Percentiles rank a stretch among this genome's conserved stretches.
Conservation (phyloP, 2,113 vertebrate genomes). For the Okapia johnstoni region DNA sequence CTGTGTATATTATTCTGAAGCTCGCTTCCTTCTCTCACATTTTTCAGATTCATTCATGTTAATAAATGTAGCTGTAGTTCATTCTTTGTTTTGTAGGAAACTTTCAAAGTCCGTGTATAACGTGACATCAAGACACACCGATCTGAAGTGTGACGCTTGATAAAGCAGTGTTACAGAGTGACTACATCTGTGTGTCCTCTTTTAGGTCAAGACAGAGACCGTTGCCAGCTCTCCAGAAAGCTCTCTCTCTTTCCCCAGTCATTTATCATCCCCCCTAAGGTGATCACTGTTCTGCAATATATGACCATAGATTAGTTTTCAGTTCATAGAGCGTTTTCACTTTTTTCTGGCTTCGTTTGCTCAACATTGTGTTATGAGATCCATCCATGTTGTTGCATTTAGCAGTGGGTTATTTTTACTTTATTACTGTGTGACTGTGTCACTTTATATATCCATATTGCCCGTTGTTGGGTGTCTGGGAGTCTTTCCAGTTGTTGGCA, state of each 20-base stretch:
- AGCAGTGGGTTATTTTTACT: not conserved
- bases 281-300: not conserved
- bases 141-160: not conserved
- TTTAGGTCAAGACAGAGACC: not conserved
- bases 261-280: not conserved
- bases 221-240: not conserved
- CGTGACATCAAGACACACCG: not conserved
- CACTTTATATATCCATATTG: not conserved
- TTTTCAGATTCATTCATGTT: conserved; percentile 17
- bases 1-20: not conserved
- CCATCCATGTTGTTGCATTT: not conserved
- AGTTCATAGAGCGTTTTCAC: not conserved
- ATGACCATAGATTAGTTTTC: not conserved
- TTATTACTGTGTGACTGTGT: not conserved
- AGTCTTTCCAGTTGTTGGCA: not conserved
- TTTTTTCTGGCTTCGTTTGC: not conserved
- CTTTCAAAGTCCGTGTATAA: not conserved
- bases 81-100: not conserved
- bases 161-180: not conserved
- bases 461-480: not conserved
- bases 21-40: not conserved
- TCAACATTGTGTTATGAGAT: not conserved
- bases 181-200: not conserved
- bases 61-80: not conserved
- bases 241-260: not conserved